These are phyloP conservation scores for Elegia similella DNA, from an alignment of 2,888 invertebrate species.

Conservation along the genomic window DNA sequence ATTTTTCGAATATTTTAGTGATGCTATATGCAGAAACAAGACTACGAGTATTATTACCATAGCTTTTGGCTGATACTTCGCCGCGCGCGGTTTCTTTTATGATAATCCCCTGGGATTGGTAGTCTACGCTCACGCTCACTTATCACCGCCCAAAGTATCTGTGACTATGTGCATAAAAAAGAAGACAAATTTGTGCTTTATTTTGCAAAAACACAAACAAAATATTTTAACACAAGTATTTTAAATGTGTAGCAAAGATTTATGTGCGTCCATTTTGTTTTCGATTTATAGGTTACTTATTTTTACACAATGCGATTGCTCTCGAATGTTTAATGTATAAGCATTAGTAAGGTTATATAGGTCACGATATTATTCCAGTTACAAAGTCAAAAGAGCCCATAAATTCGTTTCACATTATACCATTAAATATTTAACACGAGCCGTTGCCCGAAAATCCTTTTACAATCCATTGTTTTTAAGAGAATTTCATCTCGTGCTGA, in stretches of 20 bases:
- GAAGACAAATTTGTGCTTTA: too few species aligned
- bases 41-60: neutral
- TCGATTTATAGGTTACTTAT: too few species aligned
- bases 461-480: slow-evolving; percentile 10
- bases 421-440: slow-evolving; percentile 18
- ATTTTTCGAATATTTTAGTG: neutral
- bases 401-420: slow-evolving; percentile 17
- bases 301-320: too few species aligned
- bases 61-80: neutral
- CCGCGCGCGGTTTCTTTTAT: too few species aligned
- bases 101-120: too few species aligned
- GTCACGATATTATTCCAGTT: neutral
- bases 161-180: too few species aligned
- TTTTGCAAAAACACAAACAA: too few species aligned
- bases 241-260: too few species aligned
- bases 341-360: neutral
- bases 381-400: neutral
- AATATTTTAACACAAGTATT: too few species aligned
- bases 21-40: neutral
- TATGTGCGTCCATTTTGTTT: too few species aligned
- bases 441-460: neutral
- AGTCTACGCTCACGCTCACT: too few species aligned
- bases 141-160: too few species aligned
- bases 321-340: neutral
- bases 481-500: neutral